Base-by-base conservation (phyloP, 1,140 invertebrate genomes). In the Lordiphosa mommai region DNA sequence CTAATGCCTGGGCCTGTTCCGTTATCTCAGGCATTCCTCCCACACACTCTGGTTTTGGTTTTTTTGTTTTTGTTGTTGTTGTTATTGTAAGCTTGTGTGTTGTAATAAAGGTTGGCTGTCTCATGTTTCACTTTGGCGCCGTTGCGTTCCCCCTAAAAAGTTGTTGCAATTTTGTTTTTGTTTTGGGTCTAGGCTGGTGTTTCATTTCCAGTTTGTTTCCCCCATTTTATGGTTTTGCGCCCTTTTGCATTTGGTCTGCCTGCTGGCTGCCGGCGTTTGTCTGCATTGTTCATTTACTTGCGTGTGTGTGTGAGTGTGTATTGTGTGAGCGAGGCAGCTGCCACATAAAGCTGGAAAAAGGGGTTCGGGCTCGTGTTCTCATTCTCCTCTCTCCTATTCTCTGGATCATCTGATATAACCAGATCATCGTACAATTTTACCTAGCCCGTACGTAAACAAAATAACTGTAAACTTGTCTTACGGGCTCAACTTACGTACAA, bases 1-100 rank as follows among this genome's bases (percentile, higher is more conserved):
- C 65, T 69, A 69, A 69, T 68, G 55, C 64, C 40, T 32, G 55
- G 47, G 64, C 56, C 51, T 69, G 64, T 69, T 69, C 65, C 65
- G 65, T 69, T 69, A 69, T 68, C 65, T 68, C 64, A 68, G 48
- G 69, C 49, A 55, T 65, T 56, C 49, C 72, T 50, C 41, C 30
- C 37, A 58, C 4, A 50, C 23, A 52, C 41, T 43, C 44, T 63
- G n/a, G n/a, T n/a, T n/a, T 38, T 58, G 61, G 44, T 61, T 63
- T 58, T 63, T 41, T 48, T 60, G 46, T 61, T 61, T 32, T 29
- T 14, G 32, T 29, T 33, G 51, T 34, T 6, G 13, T 27, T 34
- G 10, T 55, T n/a, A 32, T 14, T 13, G 51, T 34, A 20, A 29
- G 7, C 20, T 10, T 14, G 17, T 38, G 51, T 30, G 55, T 44